Percentiles rank a stretch among this genome's conserved stretches.
Conservation (phyloP, 1,140 invertebrate species). For the Bemisia tabaci region DNA sequence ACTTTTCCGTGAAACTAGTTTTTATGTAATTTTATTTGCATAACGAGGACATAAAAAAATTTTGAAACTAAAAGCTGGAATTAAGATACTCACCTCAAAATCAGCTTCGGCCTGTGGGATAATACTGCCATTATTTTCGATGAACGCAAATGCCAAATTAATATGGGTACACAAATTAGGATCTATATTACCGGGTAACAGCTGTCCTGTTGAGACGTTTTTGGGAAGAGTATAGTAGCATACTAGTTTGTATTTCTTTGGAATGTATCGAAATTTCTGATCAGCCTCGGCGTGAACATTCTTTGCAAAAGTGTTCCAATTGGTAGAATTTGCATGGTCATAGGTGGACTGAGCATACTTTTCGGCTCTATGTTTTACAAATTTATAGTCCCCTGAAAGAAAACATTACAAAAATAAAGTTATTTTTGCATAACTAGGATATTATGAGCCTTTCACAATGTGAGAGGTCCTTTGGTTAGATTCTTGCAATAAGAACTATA, state of each 20-base stretch:
- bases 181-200: background rate
- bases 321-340: background rate
- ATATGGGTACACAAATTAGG: background rate
- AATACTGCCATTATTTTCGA: background rate
- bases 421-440: background rate
- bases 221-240: background rate
- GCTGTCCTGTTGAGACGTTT: background rate
- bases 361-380: background rate
- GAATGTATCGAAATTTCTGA: background rate
- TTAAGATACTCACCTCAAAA: background rate
- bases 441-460: background rate
- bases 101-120: background rate
- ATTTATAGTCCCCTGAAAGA: background rate
- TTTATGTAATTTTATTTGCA: no score
- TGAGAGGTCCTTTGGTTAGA: background rate
- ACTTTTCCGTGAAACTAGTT: no score
- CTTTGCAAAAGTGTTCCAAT: background rate
- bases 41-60: no score
- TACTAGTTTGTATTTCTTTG: background rate
- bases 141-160: background rate
- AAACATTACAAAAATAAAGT: background rate
- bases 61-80: no score
- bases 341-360: background rate
- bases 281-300: background rate
- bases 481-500: background rate